Evolutionary conservation across 2,888 invertebrate species (phyloP), one percentile per base, ranked within the genome.

Genomic region (Caenorhabditis zanzibari): DNA sequence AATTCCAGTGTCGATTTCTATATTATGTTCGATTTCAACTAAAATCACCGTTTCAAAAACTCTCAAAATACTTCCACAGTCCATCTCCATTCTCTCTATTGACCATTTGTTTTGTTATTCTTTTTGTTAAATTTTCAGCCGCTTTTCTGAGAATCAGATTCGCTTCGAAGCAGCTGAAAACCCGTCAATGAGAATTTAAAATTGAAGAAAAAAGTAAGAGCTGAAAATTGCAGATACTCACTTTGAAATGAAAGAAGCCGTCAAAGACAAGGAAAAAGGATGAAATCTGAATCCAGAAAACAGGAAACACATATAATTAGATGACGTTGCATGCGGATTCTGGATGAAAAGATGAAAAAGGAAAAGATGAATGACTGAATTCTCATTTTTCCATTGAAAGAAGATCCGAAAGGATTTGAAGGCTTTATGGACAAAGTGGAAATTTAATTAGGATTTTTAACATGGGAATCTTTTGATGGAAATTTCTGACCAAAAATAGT

Each of bases 231-330:
- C 47, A 47, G 47, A 47, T 5, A 19, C 7, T 9, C 19, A 2
- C 19, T 44, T 44, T n/a, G 16, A 58, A 19, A 32, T 32, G 32
- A 32, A 10, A 38, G 19, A 47, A 19, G 47, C 9, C 19, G 47
- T 19, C n/a, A 47, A 10, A 19, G 19, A 47, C n/a, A 47, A 47
- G 14, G 19, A 59, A 59, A 12, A 35, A 35, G 24, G 24, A 61
- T 38, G 61, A 61, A 61, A 61, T 61, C 24, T 61, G 63, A 63
- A 47, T 63, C 38, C 64, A 32, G 26, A 64, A 64, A 64, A 47
- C 66, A 66, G 52, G 66, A 66, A 66, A 66, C 66, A 52, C 24
- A 47, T 47, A 47, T 44, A 63, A 63, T 63, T 63, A 63, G 63
- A 66, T 66, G 66, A 52, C 35, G 28, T 66, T 64, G n/a, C 2